A percentile compares a stretch with the other conserved stretches of the same genome.
Conservation (phyloP, 1,140 invertebrate genomes). For the Steinernema feltiae region DNA sequence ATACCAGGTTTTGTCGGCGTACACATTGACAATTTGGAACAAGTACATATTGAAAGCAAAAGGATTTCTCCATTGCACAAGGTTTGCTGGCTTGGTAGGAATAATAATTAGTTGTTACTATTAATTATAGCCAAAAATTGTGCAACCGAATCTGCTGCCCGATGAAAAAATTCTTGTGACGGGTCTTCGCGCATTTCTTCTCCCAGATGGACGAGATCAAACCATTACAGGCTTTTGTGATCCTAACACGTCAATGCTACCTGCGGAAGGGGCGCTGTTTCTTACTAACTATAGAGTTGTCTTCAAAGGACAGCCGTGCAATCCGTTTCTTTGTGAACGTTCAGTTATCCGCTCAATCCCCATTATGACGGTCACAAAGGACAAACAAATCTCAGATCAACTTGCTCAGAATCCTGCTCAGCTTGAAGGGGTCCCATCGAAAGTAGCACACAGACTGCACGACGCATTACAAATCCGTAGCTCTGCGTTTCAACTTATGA, state of each 20-base stretch:
- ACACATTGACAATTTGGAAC: slow-evolving; percentile 81
- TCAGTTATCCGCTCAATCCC: slow-evolving; percentile 66
- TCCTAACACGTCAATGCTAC: slow-evolving; percentile 72
- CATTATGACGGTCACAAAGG: slow-evolving; percentile 80
- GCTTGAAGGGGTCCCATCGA: slow-evolving; percentile 64
- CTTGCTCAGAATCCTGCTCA: slow-evolving; percentile 56
- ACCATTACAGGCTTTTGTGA: slow-evolving; percentile 65
- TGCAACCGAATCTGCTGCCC: slow-evolving; percentile 75
- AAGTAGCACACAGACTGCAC: slow-evolving; percentile 77
- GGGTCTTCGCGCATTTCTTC: slow-evolving; percentile 77
- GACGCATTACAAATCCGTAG: slow-evolving; percentile 87
- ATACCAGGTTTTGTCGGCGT: slow-evolving; percentile 59
- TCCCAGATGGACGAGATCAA: slow-evolving; percentile 83
- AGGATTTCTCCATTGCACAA: slow-evolving; percentile 89
- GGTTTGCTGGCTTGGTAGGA: too few relatives aligned
- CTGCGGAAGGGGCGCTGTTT: slow-evolving; percentile 92
- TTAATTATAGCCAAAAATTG: slow-evolving; percentile 47
- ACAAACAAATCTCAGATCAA: slow-evolving; percentile 85
- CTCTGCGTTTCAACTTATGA: slow-evolving; percentile 79
- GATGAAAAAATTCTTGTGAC: slow-evolving; percentile 81
- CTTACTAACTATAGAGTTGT: slow-evolving; percentile 89
- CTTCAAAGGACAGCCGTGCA: slow-evolving; percentile 81
- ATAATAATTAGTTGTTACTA: slow-evolving; percentile 13
- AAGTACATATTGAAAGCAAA: slow-evolving; percentile 76
- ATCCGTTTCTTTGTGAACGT: slow-evolving; percentile 59